Evolutionary conservation across 2,888 invertebrate species (phyloP).

Genomic region (Seira musarum): DNA sequence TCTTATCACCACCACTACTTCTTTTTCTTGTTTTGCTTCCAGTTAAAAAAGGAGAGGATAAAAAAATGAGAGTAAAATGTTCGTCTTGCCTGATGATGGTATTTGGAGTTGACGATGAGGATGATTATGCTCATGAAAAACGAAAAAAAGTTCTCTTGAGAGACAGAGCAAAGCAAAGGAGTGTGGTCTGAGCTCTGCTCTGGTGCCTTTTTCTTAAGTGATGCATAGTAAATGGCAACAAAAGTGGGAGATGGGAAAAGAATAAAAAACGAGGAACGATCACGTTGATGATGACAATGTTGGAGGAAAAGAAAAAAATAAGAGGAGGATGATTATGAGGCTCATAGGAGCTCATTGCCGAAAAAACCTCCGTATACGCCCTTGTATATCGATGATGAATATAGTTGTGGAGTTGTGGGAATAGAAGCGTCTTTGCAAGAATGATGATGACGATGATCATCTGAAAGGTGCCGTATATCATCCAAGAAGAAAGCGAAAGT

Average conservation of each 20-base stretch:
- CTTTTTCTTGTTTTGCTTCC: conserved; percentile 2
- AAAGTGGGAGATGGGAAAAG: conserved; percentile 12
- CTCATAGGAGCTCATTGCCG: conserved; percentile 31
- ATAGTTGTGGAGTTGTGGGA: conserved; percentile 24
- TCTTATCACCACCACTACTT: conserved; percentile 8
- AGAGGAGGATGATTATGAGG: conserved; percentile 23
- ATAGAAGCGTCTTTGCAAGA: conserved; percentile 25
- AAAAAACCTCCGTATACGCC: conserved; percentile 40
- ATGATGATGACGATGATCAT: conserved; percentile 29
- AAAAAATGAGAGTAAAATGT: conserved; percentile 32
- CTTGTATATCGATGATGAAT: conserved; percentile 28
- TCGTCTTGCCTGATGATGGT: conserved; percentile 16
- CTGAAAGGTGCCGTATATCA: conserved; percentile 57
- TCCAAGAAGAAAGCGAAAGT: conserved; percentile 23
- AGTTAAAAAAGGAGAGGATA: conserved; percentile 5
- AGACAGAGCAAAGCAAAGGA: conserved; percentile 17
- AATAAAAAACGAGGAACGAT: conserved; percentile 24
- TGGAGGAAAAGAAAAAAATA: no score
- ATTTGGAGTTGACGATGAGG: conserved; percentile 34
- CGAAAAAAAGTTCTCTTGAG: conserved; percentile 6
- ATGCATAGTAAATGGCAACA: conserved; percentile 16
- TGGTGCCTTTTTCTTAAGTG: conserved; percentile 11
- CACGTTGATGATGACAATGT: conserved; percentile 34
- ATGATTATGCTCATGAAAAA: conserved; percentile 35
- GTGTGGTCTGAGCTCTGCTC: neutral